Percentiles rank a stretch among this genome's conserved stretches.
Conservation (phyloP, 2,888 invertebrate species). For the Tetranychus piercei region DNA sequence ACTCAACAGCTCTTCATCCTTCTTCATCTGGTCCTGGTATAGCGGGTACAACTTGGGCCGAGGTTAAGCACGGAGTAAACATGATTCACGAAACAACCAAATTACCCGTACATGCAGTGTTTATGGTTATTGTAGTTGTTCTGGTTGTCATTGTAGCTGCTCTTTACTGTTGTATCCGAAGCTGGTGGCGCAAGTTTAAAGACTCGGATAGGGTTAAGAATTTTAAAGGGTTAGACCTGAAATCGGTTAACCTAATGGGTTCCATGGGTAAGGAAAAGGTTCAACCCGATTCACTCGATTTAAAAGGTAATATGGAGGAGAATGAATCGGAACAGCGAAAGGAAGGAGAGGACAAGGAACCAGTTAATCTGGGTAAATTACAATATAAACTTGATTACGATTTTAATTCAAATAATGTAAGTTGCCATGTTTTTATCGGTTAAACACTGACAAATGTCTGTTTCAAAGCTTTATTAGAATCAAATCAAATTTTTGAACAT, state of each 20-base stretch:
- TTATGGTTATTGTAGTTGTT: conserved; percentile 24
- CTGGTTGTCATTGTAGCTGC: conserved; percentile 24
- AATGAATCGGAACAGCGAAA: conserved; percentile 37
- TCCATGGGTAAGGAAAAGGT: conserved; percentile 91
- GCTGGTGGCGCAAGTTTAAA: conserved; percentile 27
- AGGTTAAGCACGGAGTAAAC: too few species aligned
- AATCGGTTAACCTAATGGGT: conserved; percentile 55
- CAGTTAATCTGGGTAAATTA: conserved; percentile 69
- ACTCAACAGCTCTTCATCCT: too few species aligned
- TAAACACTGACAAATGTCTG: too few species aligned
- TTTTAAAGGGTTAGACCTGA: conserved; percentile 27
- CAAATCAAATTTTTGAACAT: too few species aligned
- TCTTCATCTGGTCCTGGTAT: too few species aligned
- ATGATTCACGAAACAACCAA: background rate
- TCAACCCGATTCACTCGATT: conserved; percentile 39
- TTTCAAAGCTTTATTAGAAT: too few species aligned
- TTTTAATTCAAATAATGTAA: conserved; percentile 83
- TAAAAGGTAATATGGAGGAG: conserved; percentile 41
- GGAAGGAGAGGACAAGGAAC: conserved; percentile 34
- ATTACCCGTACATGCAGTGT: background rate
- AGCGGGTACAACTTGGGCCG: too few species aligned
- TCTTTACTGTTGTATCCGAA: conserved; percentile 27
- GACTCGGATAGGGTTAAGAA: conserved; percentile 26
- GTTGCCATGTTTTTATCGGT: conserved; percentile 17
- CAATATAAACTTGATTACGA: conserved; percentile 89